Base-by-base conservation (phyloP, 2,113 vertebrate species). In the Ellobius talpinus region DNA sequence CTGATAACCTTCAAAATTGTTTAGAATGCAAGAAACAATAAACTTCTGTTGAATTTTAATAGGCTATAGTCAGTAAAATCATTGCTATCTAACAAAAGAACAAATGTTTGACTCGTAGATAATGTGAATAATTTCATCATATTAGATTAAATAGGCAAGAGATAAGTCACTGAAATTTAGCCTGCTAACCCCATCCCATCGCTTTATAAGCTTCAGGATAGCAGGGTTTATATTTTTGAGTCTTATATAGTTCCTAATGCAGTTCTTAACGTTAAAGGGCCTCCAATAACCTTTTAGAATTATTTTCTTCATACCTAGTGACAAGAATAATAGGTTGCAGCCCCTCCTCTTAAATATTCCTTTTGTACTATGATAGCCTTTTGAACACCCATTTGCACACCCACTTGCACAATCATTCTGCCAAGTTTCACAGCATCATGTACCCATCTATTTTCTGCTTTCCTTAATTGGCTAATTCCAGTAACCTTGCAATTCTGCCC, bases 401-500 rank as follows among this genome's bases (percentile, higher is more conserved):
- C 17, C 72, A 63, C 90, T 76, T 82, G 13, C 14, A 90, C 52
- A 73, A 81, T 66, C 31, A 50, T 87, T 36, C 11, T 78, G 19
- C 61, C 33, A 39, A 91, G 21, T 96, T 94, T 87, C n/a, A 87
- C 42, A 36, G 70, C 36, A 90, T 94, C 17, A 72, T 68, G 45
- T 78, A 86, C 72, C 16, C 72, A 95, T 77, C 19, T 21, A 12
- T 50, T 93, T 90, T 55, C 39, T 96, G 31, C 70, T 87, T 17
- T 65, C 42, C 87, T 39, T 93, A 79, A 85, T 70, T 17, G 36
- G 9, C 16, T 90, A 74, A 91, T 95, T 89, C n/a, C 7, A 89
- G 81, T 39, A 95, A 96, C 12, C 21, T 89, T 97, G 88, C 26
- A 96, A 24, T 90, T 95, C 50, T 77, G 16, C 7, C 8, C 21